These are phyloP conservation scores for Tupaia tana DNA, from an alignment of 2,113 vertebrate species.

Conservation along the genomic window DNA sequence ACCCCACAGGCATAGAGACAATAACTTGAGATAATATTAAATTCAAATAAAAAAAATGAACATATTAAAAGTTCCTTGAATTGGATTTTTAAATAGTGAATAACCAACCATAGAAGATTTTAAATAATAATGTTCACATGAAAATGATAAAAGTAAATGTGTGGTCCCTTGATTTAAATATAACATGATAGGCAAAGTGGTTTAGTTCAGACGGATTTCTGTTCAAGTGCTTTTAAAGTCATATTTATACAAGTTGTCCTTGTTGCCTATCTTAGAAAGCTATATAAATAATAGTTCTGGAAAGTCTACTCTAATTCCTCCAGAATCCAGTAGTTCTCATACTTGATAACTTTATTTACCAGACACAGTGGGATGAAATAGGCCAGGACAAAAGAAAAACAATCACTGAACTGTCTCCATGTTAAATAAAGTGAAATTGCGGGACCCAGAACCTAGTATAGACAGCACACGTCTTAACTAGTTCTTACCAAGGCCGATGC, in stretches of 20 bases:
- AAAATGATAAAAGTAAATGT: background rate
- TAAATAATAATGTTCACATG: background rate
- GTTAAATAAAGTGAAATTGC: conserved; percentile 14
- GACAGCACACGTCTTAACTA: background rate
- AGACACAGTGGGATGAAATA: conserved; percentile 25
- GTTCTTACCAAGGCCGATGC: background rate
- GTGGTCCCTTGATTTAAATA: background rate
- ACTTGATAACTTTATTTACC: conserved; percentile 54
- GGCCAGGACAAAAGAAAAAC: background rate
- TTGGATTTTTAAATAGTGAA: conserved; percentile 17
- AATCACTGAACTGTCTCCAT: background rate
- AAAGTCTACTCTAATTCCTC: conserved; percentile 42
- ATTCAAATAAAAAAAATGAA: conserved; percentile 15
- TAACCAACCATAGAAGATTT: background rate
- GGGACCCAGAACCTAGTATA: background rate
- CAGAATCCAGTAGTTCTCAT: background rate
- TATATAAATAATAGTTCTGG: background rate
- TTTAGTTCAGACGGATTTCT: conserved; percentile 41
- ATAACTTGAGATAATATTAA: background rate
- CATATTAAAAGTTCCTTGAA: conserved; percentile 1
- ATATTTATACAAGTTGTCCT: conserved; percentile 18
- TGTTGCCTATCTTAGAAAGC: conserved; percentile 2
- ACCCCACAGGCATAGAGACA: background rate
- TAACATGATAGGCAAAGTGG: background rate
- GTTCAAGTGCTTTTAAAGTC: conserved; percentile 39